phyloP scores from a whole-genome alignment of 1,140 invertebrate genomes.

The Callitettix versicolor region DNA sequence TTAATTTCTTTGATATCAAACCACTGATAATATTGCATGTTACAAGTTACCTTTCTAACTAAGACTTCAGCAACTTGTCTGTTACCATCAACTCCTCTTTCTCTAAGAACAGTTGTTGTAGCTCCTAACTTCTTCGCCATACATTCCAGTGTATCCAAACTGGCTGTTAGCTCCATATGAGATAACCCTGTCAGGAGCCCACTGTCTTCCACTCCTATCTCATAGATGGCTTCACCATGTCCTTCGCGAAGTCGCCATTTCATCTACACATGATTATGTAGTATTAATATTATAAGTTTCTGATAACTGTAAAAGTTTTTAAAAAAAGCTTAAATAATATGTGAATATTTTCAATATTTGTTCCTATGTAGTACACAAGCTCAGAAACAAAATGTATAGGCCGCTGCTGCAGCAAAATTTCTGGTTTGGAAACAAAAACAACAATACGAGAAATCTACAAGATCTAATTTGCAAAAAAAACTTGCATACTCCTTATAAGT shows the following conservation, averaged over 20 bases:
- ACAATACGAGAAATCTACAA: background rate
- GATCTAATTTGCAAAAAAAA: background rate
- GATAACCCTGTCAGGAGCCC: conserved; percentile 64
- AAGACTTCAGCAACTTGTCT: conserved; percentile 72
- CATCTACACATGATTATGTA: too few species aligned
- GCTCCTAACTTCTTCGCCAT: conserved; percentile 82
- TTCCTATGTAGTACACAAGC: too few species aligned
- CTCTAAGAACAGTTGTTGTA: conserved; percentile 57
- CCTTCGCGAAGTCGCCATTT: conserved; percentile 82
- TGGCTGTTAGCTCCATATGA: conserved; percentile 67
- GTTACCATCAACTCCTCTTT: conserved; percentile 38
- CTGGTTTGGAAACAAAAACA: background rate
- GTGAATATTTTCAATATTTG: too few species aligned
- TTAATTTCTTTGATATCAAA: too few species aligned
- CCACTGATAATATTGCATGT: too few species aligned
- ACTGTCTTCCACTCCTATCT: conserved; percentile 91
- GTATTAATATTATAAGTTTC: too few species aligned
- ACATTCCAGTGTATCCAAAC: conserved; percentile 64
- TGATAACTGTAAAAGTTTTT: too few species aligned
- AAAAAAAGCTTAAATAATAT: background rate
- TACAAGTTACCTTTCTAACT: conserved; percentile 74
- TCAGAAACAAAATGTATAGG: too few species aligned
- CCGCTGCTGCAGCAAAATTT: too few species aligned
- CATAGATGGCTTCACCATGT: conserved; percentile 90
- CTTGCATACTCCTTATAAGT: too few species aligned